These are phyloP conservation scores for Cybosia mesomella DNA, from an alignment of 2,888 invertebrate genomes.

Conservation along the genomic window DNA sequence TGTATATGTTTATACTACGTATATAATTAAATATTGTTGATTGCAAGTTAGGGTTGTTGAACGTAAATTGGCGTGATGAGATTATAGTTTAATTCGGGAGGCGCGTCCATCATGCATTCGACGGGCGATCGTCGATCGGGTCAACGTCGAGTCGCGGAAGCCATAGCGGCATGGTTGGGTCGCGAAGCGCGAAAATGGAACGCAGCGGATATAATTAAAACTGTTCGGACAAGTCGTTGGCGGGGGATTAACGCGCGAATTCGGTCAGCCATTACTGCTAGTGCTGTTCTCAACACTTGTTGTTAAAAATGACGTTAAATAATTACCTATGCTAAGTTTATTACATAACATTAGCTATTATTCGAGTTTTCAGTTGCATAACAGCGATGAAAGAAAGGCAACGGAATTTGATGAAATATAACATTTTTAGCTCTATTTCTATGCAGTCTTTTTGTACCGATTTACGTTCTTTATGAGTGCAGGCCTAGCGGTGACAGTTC, in stretches of 20 bases:
- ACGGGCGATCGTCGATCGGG: constrained; percentile 69
- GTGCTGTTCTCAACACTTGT: constrained; percentile 42
- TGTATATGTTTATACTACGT: background rate
- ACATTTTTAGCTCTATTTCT: constrained; percentile 8
- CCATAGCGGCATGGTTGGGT: constrained; percentile 66
- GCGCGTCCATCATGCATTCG: constrained; percentile 63
- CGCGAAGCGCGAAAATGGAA: constrained; percentile 80
- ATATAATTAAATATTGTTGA: constrained; percentile 26
- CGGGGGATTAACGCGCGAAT: constrained; percentile 76
- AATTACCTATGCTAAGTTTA: background rate
- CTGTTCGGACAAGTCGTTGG: constrained; percentile 77
- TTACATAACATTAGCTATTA: background rate
- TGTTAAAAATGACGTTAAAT: constrained; percentile 34
- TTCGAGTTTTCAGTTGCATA: background rate
- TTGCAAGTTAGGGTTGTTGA: constrained; percentile 58
- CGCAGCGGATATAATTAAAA: constrained; percentile 85
- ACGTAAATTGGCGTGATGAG: constrained; percentile 66
- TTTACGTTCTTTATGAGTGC: background rate
- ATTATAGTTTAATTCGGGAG: constrained; percentile 56
- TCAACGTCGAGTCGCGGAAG: constrained; percentile 76
- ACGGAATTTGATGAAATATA: constrained; percentile 20
- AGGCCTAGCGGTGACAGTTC: too few relatives aligned
- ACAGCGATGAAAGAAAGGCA: background rate
- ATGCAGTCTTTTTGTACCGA: background rate
- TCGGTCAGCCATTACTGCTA: constrained; percentile 67